Evolutionary conservation across 2,888 invertebrate species (phyloP).

Genomic region (Limnephilus lunatus): DNA sequence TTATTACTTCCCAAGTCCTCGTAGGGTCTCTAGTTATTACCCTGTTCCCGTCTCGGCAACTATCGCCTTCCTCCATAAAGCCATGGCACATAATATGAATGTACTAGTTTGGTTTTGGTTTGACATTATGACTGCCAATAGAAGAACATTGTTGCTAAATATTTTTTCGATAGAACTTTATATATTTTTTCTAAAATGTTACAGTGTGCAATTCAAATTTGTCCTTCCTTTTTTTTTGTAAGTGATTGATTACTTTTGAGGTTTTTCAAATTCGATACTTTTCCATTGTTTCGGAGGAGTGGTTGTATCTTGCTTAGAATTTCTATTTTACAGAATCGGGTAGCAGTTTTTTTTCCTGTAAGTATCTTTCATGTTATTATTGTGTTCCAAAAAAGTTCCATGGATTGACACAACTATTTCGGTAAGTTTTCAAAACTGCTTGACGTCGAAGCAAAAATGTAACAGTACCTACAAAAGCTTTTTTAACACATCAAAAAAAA

Average conservation of each 20-base stretch:
- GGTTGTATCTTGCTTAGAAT: constrained; percentile 50
- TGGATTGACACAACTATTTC: background rate
- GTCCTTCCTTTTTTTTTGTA: constrained; percentile 35
- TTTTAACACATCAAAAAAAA: background rate
- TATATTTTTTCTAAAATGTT: constrained; percentile 37
- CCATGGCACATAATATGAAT: constrained; percentile 55
- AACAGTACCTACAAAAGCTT: background rate
- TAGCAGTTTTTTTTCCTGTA: background rate
- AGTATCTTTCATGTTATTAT: background rate
- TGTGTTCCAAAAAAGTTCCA: background rate
- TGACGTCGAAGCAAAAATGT: background rate
- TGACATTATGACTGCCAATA: constrained; percentile 60
- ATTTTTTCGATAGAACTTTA: constrained; percentile 42
- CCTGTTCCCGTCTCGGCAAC: constrained; percentile 55
- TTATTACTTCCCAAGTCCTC: constrained; percentile 62
- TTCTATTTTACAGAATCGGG: constrained; percentile 50
- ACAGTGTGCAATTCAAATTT: constrained; percentile 58
- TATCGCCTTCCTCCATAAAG: constrained; percentile 41
- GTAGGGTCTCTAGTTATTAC: constrained; percentile 56
- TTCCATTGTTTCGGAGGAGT: constrained; percentile 25
- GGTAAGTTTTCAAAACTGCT: background rate
- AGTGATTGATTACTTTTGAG: constrained; percentile 37
- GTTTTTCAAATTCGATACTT: constrained; percentile 18
- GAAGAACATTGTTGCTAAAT: constrained; percentile 56
- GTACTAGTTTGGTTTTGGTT: constrained; percentile 47